These are phyloP conservation scores for Anguilla rostrata DNA, from an alignment of 2,113 vertebrate genomes.

Conservation along the genomic window DNA sequence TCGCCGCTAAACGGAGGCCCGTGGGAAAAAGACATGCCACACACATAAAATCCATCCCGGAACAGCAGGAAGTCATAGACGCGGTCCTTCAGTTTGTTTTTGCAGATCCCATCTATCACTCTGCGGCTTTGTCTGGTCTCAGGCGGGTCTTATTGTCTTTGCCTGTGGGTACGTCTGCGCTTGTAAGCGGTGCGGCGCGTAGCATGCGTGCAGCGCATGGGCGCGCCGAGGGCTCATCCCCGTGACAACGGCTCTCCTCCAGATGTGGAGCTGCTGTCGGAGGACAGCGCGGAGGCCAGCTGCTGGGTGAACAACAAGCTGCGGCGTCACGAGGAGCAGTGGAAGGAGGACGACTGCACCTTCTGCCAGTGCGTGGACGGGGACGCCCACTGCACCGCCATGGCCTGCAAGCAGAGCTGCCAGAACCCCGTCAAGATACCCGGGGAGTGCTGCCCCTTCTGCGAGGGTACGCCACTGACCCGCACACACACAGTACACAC, in stretches of 20 bases:
- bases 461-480: slow-evolving; percentile 63
- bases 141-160: neutral
- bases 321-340: slow-evolving; percentile 72
- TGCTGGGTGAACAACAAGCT: slow-evolving; percentile 75
- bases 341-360: slow-evolving; percentile 79
- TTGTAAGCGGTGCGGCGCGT: neutral
- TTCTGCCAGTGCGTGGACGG: slow-evolving; percentile 79
- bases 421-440: slow-evolving; percentile 76
- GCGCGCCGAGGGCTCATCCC: neutral
- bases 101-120: neutral
- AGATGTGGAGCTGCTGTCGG: slow-evolving; percentile 71
- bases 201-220: neutral
- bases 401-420: slow-evolving; percentile 80
- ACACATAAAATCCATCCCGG: neutral
- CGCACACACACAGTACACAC: neutral
- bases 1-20: neutral
- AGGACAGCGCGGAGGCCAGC: slow-evolving; percentile 67
- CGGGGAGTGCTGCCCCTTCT: slow-evolving; percentile 78
- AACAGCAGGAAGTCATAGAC: neutral
- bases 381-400: slow-evolving; percentile 74
- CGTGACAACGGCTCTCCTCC: neutral
- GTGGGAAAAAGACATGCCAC: neutral
- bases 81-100: neutral
- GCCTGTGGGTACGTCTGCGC: neutral
- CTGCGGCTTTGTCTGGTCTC: neutral